phyloP scores from a whole-genome alignment of 2,113 vertebrate genomes.

The Corvus cornix region DNA sequence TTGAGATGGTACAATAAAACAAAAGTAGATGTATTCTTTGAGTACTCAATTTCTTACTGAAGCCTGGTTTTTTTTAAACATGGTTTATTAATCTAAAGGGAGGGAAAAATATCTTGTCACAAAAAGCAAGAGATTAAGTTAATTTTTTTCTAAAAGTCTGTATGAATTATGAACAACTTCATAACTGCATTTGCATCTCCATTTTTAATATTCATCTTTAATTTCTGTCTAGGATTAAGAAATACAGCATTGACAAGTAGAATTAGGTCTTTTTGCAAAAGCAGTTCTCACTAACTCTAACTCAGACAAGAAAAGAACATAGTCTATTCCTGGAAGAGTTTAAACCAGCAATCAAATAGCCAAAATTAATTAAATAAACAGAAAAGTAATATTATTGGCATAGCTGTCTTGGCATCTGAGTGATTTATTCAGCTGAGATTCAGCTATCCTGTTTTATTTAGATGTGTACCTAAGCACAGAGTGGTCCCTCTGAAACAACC shows the following conservation, averaged over 20 bases:
- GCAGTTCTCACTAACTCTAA: neutral
- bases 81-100: neutral
- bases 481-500: neutral
- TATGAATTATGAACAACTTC: neutral
- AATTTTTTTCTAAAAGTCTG: neutral
- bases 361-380: neutral
- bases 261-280: neutral
- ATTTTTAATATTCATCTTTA: neutral
- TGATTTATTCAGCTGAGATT: neutral
- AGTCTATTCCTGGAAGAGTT: neutral
- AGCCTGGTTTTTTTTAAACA: neutral
- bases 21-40: neutral
- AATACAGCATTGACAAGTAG: neutral
- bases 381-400: neutral
- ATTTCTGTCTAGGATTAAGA: neutral
- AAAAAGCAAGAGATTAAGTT: neutral
- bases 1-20: neutral
- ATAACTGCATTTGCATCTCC: neutral
- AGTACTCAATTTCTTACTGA: neutral
- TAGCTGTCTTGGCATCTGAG: neutral
- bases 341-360: neutral
- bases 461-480: neutral
- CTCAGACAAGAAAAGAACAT: neutral
- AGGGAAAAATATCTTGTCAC: neutral
- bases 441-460: neutral